A percentile compares a stretch with the other conserved stretches of the same genome.
These are phyloP conservation scores for Ophion ventricosus DNA, from an alignment of 2,888 invertebrate species.

Conservation along the genomic window DNA sequence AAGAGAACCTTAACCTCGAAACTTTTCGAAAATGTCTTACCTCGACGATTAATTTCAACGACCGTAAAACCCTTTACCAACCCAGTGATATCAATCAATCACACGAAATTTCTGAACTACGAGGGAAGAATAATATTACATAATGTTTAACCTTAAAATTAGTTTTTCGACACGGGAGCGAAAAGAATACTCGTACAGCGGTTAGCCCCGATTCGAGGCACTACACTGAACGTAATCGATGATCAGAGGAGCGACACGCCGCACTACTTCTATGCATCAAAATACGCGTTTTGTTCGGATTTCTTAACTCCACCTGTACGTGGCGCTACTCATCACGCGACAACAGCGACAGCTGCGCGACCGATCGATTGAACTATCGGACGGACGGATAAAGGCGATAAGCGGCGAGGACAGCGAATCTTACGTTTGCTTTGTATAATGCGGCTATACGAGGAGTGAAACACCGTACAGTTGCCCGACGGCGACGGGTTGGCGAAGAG, in stretches of 20 bases:
- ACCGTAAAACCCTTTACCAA: background rate
- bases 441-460: too few relatives aligned
- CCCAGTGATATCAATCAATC: background rate
- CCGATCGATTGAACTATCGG: slow-evolving; percentile 18
- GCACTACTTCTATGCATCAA: too few relatives aligned
- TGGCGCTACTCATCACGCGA: too few relatives aligned
- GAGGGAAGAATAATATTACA: slow-evolving; percentile 44
- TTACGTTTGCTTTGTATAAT: too few relatives aligned
- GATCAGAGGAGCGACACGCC: too few relatives aligned
- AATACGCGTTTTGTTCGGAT: too few relatives aligned
- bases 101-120: background rate
- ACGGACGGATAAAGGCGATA: too few relatives aligned
- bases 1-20: background rate
- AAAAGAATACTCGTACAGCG: slow-evolving; percentile 10
- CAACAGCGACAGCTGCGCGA: slow-evolving; percentile 10
- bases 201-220: slow-evolving; percentile 8
- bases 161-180: slow-evolving; percentile 8
- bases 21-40: background rate
- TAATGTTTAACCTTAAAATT: slow-evolving; percentile 59
- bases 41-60: background rate
- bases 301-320: too few relatives aligned
- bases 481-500: background rate
- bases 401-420: too few relatives aligned
- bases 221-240: too few relatives aligned
- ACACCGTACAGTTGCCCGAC: slow-evolving; percentile 10